These are phyloP conservation scores for Harmothoe impar DNA, from an alignment of 2,888 invertebrate species.

Conservation along the genomic window DNA sequence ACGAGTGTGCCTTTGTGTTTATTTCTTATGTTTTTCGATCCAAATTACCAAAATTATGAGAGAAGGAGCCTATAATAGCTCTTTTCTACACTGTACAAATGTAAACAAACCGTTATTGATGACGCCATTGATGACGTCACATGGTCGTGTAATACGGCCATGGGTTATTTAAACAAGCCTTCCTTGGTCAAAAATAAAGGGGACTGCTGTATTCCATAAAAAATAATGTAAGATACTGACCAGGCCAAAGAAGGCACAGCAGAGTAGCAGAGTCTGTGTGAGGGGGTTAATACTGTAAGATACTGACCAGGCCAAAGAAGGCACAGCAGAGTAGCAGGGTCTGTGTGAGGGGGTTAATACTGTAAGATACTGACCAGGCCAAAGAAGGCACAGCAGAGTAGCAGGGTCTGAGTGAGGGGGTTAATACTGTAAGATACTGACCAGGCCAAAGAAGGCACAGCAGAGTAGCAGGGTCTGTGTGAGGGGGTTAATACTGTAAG, in stretches of 20 bases:
- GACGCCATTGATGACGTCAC: no score
- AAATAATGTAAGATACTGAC: conserved; percentile 74
- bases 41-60: no score
- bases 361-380: conserved; percentile 72
- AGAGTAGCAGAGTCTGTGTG: conserved; percentile 82
- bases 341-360: conserved; percentile 76
- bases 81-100: no score
- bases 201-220: no score
- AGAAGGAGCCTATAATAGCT: no score
- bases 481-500: conserved; percentile 67
- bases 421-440: conserved; percentile 67
- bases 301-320: conserved; percentile 82
- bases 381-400: not conserved
- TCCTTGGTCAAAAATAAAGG: no score
- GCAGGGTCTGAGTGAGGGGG: conserved; percentile 78
- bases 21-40: no score
- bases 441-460: conserved; percentile 83
- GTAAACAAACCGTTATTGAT: no score
- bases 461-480: conserved; percentile 82
- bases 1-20: no score
- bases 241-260: conserved; percentile 83
- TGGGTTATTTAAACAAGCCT: no score
- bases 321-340: conserved; percentile 83
- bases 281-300: conserved; percentile 68
- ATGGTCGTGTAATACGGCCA: no score